Evolutionary conservation across 2,888 invertebrate genomes (phyloP), one percentile per base, ranked within the genome.

Genomic region (Liodrosophila aerea): DNA sequence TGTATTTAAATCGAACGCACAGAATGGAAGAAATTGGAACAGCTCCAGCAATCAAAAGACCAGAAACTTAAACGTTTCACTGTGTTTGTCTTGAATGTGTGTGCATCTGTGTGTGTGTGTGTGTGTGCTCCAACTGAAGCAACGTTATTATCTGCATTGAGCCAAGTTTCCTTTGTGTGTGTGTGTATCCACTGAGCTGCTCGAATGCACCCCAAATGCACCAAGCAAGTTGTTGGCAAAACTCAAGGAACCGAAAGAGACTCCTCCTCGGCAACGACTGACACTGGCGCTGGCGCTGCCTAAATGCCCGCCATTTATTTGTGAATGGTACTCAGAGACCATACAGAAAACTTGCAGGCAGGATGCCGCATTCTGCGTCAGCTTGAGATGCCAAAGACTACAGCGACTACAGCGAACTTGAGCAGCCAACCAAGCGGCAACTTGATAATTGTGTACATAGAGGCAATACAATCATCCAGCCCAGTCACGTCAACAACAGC

Each of bases 71-170:
- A 44, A 51, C 40, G 56, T 29, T 34, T 13, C n/a, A 39, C 36
- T 40, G 13, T 43, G 36, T 39, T 31, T 7, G 30, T 27, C 22
- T 22, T 2, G 22, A 22, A n/a, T n/a, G n/a, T n/a, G n/a, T n/a
- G n/a, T n/a, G 13, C 53, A 15, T 46, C 18, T 12, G 34, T 61
- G 12, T 53, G 15, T 40, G 27, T 39, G 9, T 44, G 37, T 57
- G 29, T 57, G 47, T 49, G 30, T 31, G 57, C 54, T 30, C 29
- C 66, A 65, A 62, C 74, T 80, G 71, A 59, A 58, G 67, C 59
- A 73, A 70, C 70, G 73, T 83, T 77, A 82, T 86, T 85, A 85
- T 85, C 86, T 85, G 86, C 86, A 85, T 73, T 82, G 77, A 74
- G 71, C 73, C 76, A 80, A 73, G 63, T 30, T 51, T 39, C 39